Percentiles rank a stretch among this genome's conserved stretches.
These are phyloP conservation scores for Crepidodera aurea DNA, from an alignment of 2,888 invertebrate species.

Conservation along the genomic window DNA sequence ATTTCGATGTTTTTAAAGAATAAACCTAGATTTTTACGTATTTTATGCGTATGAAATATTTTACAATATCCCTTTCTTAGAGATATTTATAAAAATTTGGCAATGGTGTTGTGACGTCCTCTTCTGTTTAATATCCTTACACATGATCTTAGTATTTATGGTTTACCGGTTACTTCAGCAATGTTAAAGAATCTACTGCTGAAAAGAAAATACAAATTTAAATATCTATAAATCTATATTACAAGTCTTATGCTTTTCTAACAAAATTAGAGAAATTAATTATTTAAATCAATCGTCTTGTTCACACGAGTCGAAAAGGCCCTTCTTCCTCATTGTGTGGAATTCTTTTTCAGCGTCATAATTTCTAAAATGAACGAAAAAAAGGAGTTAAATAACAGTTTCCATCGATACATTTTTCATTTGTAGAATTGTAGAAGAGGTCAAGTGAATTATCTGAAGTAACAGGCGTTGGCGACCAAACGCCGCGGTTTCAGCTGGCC, in stretches of 20 bases:
- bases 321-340: constrained; percentile 70
- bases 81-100: not conserved
- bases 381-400: too few relatives aligned
- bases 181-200: not conserved
- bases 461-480: too few relatives aligned
- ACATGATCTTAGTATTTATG: not conserved
- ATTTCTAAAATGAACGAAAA: constrained; percentile 70
- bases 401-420: too few relatives aligned
- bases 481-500: too few relatives aligned
- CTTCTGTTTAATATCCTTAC: not conserved
- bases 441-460: too few relatives aligned
- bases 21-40: too few relatives aligned
- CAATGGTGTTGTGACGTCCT: not conserved
- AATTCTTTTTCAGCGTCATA: constrained; percentile 75
- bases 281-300: constrained; percentile 35
- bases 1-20: too few relatives aligned
- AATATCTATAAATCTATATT: constrained; percentile 14
- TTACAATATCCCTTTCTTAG: too few relatives aligned
- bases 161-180: not conserved
- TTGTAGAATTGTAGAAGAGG: too few relatives aligned
- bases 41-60: too few relatives aligned
- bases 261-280: constrained; percentile 1
- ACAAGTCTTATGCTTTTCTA: not conserved
- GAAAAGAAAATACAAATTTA: not conserved
- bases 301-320: constrained; percentile 71